These are phyloP conservation scores for Siderastrea siderea DNA, from an alignment of 92 coral and sea anemone species.

Conservation along the genomic window DNA sequence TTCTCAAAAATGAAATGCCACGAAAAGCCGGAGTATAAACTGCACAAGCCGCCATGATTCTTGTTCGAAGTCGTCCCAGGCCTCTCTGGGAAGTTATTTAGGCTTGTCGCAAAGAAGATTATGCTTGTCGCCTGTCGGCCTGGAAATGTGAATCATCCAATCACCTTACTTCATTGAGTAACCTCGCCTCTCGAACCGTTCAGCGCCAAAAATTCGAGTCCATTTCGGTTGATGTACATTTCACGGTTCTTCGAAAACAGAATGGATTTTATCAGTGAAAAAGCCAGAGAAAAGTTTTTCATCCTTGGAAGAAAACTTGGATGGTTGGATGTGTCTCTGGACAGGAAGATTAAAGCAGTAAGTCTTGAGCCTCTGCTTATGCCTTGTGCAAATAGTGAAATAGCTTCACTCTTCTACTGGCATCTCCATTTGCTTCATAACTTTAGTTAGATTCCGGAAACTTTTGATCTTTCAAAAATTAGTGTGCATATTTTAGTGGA, in stretches of 20 bases:
- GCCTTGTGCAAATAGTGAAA: too few relatives aligned
- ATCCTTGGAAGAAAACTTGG: constrained; percentile 40
- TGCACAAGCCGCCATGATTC: neutral
- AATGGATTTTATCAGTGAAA: neutral
- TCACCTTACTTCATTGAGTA: neutral
- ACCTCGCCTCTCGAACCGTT: constrained; percentile 20
- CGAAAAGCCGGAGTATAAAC: neutral
- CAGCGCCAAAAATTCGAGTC: constrained; percentile 26
- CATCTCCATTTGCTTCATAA: too few relatives aligned
- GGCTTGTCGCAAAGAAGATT: constrained; percentile 25
- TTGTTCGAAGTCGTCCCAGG: constrained; percentile 6
- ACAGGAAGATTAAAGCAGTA: constrained; percentile 48
- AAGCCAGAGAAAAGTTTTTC: constrained; percentile 3
- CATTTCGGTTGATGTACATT: neutral
- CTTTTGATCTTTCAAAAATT: too few relatives aligned
- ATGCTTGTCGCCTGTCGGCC: neutral
- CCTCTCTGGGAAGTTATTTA: neutral
- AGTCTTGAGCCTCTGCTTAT: neutral
- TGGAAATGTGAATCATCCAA: neutral
- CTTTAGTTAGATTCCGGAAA: too few relatives aligned
- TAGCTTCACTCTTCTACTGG: too few relatives aligned
- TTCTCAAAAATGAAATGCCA: neutral
- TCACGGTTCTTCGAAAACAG: neutral
- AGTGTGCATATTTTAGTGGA: too few relatives aligned
- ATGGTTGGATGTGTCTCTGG: constrained; percentile 61